phyloP scores from a whole-genome alignment of 2,797 vertebrate genomes.

The Etheostoma nigrum region DNA sequence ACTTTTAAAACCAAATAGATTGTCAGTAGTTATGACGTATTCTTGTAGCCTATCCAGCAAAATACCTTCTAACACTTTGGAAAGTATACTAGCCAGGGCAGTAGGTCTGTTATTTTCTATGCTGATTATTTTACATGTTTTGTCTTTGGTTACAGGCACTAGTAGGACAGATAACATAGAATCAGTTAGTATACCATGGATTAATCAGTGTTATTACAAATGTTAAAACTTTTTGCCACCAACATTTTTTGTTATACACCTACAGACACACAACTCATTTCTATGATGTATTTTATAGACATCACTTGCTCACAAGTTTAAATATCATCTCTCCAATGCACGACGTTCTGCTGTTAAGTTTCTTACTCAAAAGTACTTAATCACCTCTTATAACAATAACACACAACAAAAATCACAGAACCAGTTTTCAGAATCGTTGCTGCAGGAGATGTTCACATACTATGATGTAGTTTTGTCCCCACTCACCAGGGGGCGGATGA shows the following conservation, averaged over 20 bases:
- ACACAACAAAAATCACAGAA: background rate
- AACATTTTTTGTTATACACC: background rate
- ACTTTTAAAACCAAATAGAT: constrained; percentile 15
- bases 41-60: background rate
- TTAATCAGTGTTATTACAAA: background rate
- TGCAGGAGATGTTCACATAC: constrained; percentile 10
- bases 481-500: constrained; percentile 8
- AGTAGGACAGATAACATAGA: background rate
- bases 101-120: too few relatives aligned
- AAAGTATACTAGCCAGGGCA: background rate
- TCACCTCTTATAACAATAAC: background rate
- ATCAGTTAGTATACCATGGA: background rate
- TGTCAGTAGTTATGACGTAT: background rate
- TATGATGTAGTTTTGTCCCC: constrained; percentile 7
- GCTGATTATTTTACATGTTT: background rate
- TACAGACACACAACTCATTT: background rate
- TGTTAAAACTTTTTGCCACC: background rate
- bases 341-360: background rate
- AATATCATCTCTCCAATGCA: background rate
- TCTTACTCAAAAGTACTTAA: background rate
- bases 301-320: background rate
- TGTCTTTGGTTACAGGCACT: background rate
- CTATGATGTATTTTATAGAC: background rate
- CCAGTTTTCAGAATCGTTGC: background rate
- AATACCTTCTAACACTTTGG: background rate